A percentile compares a stretch with the other conserved stretches of the same genome.
Conservation (phyloP, 2,113 vertebrate species). For the Shinisaurus crocodilurus region DNA sequence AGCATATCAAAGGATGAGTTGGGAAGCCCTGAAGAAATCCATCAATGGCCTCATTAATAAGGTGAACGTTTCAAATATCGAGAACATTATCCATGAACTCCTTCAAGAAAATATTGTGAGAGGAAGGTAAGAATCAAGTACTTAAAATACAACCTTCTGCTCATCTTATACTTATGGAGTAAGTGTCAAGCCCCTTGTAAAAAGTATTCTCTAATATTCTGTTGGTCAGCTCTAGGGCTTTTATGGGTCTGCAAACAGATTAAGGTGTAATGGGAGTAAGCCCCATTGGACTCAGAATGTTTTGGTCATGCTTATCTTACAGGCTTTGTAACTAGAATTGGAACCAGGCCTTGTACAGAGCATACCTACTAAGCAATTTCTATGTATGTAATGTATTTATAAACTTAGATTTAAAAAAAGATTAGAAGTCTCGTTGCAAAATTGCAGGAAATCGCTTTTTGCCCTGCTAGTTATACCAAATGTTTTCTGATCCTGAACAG, state of each 20-base stretch:
- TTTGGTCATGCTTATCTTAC: background rate
- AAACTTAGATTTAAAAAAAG: background rate
- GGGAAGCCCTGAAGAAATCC: constrained; percentile 99
- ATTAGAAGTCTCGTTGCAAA: background rate
- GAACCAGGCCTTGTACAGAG: background rate
- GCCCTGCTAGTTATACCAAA: background rate
- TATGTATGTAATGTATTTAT: background rate
- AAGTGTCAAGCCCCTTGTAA: background rate
- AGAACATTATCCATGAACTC: constrained; percentile 95
- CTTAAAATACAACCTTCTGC: background rate
- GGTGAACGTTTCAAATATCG: constrained; percentile 97
- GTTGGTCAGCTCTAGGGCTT: background rate
- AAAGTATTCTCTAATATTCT: background rate
- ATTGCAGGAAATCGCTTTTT: background rate
- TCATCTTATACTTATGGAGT: background rate
- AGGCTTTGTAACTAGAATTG: background rate
- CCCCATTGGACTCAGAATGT: background rate
- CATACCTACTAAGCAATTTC: background rate
- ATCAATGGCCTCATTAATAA: constrained; percentile 99
- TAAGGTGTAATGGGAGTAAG: background rate
- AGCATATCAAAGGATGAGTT: constrained; percentile 98
- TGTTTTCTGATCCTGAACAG: background rate
- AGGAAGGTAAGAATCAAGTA: constrained; percentile 83
- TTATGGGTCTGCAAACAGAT: background rate
- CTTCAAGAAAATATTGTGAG: constrained; percentile 98